Percentiles rank a stretch among this genome's conserved stretches.
Conservation (phyloP, 1,140 invertebrate genomes). For the Agrypnia vestita region DNA sequence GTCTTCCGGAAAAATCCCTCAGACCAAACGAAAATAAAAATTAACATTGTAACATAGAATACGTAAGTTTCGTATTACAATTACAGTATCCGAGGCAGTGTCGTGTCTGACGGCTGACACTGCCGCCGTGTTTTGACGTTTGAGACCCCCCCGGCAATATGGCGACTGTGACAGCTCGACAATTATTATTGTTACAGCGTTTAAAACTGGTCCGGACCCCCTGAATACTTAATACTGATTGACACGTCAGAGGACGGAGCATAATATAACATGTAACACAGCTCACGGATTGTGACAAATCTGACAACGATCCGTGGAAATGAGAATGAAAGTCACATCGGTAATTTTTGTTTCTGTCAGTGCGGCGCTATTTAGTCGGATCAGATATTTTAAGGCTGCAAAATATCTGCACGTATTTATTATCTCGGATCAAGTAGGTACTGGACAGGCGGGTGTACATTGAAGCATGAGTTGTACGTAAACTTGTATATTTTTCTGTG, state of each 20-base stretch:
- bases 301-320: neutral
- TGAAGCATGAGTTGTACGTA: no score
- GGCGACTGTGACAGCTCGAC: slow-evolving; percentile 29
- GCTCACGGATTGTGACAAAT: slow-evolving; percentile 25
- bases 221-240: slow-evolving; percentile 44
- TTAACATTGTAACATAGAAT: no score
- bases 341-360: slow-evolving; percentile 34
- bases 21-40: no score
- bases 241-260: slow-evolving; percentile 37
- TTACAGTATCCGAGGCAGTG: no score
- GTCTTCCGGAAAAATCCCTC: no score
- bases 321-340: neutral
- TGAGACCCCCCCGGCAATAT: slow-evolving; percentile 34
- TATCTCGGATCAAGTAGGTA: no score
- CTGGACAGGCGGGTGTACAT: no score
- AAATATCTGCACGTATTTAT: no score
- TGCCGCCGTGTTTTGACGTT: slow-evolving; percentile 50
- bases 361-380: no score
- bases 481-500: no score
- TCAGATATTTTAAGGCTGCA: no score
- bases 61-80: no score
- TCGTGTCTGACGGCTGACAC: neutral
- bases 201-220: slow-evolving; percentile 40
- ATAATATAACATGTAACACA: slow-evolving; percentile 28
- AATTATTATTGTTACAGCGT: slow-evolving; percentile 21